Percentiles rank a stretch among this genome's conserved stretches.
Conservation (phyloP, 2,797 vertebrate species). For the Presbytis comata region DNA sequence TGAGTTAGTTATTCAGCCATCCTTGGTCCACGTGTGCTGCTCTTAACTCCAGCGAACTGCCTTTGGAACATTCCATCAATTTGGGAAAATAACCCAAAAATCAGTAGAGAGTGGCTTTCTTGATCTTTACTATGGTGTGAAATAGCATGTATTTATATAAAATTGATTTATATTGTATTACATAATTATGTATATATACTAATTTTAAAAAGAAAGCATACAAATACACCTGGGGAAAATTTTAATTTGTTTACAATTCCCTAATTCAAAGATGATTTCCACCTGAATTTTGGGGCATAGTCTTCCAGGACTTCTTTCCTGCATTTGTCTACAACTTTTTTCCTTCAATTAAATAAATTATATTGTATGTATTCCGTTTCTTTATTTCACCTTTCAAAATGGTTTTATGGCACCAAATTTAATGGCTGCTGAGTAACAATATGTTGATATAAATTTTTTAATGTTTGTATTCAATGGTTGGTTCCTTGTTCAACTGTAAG, state of each 20-base stretch:
- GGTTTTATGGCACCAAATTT: neutral
- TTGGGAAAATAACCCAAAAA: neutral
- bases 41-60: neutral
- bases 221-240: neutral
- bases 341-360: neutral
- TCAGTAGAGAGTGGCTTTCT: neutral
- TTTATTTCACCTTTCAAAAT: neutral
- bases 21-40: rapidly evolving
- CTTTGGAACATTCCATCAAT: neutral
- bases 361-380: neutral
- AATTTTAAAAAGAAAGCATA: neutral
- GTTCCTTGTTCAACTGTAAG: neutral
- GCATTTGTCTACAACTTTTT: neutral
- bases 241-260: neutral
- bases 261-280: neutral
- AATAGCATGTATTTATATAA: neutral
- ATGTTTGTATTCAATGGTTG: neutral
- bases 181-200: neutral
- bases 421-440: neutral
- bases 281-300: neutral
- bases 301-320: neutral
- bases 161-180: neutral
- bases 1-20: neutral
- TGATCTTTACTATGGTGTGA: neutral
- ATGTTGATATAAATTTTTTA: neutral